These are phyloP conservation scores for Heliconius ismenius DNA, from an alignment of 2,888 invertebrate species.

Conservation along the genomic window DNA sequence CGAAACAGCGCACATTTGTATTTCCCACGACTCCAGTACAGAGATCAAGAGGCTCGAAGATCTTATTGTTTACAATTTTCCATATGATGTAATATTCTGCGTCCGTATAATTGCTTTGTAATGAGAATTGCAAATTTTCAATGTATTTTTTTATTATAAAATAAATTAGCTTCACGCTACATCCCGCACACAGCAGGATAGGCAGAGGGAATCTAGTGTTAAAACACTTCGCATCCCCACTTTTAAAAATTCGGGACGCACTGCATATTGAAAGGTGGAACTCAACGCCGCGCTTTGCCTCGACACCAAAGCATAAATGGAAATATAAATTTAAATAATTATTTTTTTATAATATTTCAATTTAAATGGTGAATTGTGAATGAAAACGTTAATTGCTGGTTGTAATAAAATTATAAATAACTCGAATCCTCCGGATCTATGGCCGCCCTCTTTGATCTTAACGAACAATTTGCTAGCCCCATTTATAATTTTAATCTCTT, in stretches of 20 bases:
- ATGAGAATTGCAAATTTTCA: background rate
- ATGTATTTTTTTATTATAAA: no score
- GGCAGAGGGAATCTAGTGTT: no score
- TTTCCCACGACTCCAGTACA: constrained; percentile 50
- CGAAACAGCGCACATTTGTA: constrained; percentile 52
- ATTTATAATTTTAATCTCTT: constrained; percentile 23
- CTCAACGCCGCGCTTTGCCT: no score
- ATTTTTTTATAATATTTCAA: background rate
- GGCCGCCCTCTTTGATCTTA: constrained; percentile 19
- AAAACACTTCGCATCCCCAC: no score
- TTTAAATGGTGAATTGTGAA: background rate
- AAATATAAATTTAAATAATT: no score
- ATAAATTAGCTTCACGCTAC: no score
- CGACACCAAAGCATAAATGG: no score
- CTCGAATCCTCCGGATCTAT: constrained; percentile 6
- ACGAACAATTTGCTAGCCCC: constrained; percentile 12
- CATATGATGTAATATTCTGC: constrained; percentile 34
- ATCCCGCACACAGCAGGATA: no score
- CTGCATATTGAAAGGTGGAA: no score
- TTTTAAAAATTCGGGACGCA: no score
- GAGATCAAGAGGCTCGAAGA: constrained; percentile 61
- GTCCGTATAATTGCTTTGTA: constrained; percentile 47
- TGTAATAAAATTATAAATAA: constrained; percentile 17
- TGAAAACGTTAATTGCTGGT: constrained; percentile 6
- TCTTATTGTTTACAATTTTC: constrained; percentile 51